Conservation (phyloP, 2,113 vertebrate genomes). For the Galemys pyrenaicus region DNA sequence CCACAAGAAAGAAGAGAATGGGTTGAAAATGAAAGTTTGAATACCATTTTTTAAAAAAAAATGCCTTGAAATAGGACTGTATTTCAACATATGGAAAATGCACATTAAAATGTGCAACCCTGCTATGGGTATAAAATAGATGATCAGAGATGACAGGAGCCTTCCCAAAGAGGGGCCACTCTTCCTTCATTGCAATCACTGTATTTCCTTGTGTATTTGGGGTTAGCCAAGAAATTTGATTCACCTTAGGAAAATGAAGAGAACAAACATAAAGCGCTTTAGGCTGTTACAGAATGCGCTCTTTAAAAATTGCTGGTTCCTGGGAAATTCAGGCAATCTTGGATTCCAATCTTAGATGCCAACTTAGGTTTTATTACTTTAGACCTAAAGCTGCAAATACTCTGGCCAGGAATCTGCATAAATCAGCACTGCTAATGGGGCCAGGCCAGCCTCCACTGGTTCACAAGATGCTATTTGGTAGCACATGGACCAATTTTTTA, state of each 20-base stretch:
- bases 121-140: background rate
- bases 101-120: background rate
- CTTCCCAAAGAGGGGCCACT: background rate
- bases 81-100: background rate
- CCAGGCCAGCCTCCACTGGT: background rate
- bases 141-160: background rate
- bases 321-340: background rate
- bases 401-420: background rate
- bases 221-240: background rate
- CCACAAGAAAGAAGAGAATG: background rate
- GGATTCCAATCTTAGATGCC: background rate
- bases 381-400: background rate
- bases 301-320: background rate
- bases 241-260: background rate
- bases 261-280: background rate
- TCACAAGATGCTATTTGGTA: conserved; percentile 3
- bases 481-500: background rate
- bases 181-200: background rate
- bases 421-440: background rate
- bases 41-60: background rate
- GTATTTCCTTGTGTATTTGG: background rate
- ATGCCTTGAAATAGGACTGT: background rate
- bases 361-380: background rate
- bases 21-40: background rate
- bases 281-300: background rate